Evolutionary conservation across 1,140 invertebrate genomes (phyloP), one percentile per base, ranked within the genome.

Genomic region (Notospermus geniculatus): DNA sequence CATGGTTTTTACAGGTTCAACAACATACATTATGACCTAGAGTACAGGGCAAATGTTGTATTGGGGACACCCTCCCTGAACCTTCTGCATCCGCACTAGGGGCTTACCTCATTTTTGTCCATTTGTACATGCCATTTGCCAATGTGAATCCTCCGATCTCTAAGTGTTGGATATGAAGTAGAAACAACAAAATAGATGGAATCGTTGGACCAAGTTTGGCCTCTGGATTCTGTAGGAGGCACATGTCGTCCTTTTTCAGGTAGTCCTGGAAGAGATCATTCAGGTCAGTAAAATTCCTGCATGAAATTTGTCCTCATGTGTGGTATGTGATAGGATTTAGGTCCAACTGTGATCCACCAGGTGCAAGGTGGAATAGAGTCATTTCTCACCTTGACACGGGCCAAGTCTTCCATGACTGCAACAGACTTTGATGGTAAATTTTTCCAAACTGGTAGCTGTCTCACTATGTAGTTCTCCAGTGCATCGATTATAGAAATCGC

Each of bases 121-220:
- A 80, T 55, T 77, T 79, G 66, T 64, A 75, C 76, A 80, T 78
- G 39, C 73, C 71, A 67, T 79, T 80, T 59, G 77, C 77, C 32
- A 80, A 64, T 39, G 68, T 72, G 62, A 79, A 80, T n/a, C 76
- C 71, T 23, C 78, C 78, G 29, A 79, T 72, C 57, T 80, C 78
- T 52, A 73, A 52, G 57, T 79, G 77, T 59, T 80, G 78, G 22
- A 80, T 62, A 59, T 80, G 77, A 36, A 80, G 59, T 41, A 76
- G 65, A 62, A 76, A 73, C 36, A 69, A 67, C 28, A 78, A 63
- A 9, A 69, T 62, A 54, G 66, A 71, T 15, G 78, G 78, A 63
- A 80, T 78, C 54, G 74, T 77, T 57, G 77, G 75, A 69, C 68
- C 68, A 22, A 66, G 39, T 59, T 73, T 67, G 54, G 66, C 69